These are phyloP conservation scores for Spisula solida DNA, from an alignment of 2,888 invertebrate genomes.

Conservation along the genomic window DNA sequence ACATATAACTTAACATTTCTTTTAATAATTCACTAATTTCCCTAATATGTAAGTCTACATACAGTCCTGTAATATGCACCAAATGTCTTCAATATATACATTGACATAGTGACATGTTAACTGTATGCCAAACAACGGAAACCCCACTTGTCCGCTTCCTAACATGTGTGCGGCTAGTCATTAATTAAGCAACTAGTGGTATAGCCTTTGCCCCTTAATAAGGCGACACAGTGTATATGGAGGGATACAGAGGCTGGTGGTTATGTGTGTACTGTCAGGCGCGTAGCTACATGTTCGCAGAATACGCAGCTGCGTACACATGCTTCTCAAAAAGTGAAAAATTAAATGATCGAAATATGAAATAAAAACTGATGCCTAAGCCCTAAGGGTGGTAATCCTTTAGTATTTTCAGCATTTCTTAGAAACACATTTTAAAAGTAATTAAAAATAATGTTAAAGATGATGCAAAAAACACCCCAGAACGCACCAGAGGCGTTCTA, in stretches of 20 bases:
- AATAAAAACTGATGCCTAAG: too few species aligned
- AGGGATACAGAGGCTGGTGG: background rate
- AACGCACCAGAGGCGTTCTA: too few species aligned
- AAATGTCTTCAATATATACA: background rate
- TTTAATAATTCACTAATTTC: background rate
- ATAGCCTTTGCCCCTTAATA: slow-evolving; percentile 21
- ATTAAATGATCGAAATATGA: too few species aligned
- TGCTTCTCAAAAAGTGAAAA: too few species aligned
- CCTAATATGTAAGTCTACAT: background rate
- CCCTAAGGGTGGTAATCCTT: too few species aligned
- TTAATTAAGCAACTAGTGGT: slow-evolving; percentile 21
- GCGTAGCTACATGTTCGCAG: too few species aligned
- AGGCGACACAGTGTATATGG: background rate
- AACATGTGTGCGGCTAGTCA: background rate
- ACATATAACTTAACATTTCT: background rate
- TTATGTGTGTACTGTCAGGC: background rate
- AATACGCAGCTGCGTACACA: too few species aligned
- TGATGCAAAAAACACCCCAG: too few species aligned
- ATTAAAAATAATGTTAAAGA: too few species aligned
- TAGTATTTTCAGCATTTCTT: too few species aligned
- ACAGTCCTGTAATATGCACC: background rate
- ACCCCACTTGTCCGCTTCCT: slow-evolving; percentile 24
- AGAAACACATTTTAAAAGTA: too few species aligned
- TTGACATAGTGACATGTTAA: slow-evolving; percentile 18
- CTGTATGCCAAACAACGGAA: slow-evolving; percentile 36